Base-by-base conservation (phyloP, 2,888 invertebrate species). In the Anoplius nigerrimus region DNA sequence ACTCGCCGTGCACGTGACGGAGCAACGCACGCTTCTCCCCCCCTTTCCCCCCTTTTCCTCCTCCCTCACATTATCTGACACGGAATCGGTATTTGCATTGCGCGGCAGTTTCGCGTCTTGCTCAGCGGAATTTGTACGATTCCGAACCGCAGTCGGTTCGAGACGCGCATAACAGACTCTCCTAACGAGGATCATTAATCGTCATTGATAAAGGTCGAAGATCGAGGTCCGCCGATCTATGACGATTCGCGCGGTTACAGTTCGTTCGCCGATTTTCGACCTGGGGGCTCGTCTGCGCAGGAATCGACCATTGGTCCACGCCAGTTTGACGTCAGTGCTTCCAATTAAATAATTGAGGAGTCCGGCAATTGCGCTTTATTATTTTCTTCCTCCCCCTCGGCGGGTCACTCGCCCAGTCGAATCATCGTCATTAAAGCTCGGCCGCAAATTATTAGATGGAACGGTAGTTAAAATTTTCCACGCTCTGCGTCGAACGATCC, bases 291-390 rank as follows among this genome's bases (percentile, higher is more conserved):
- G 64, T n/a, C 68, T 51, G 4, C 16, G 42, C 56, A 55, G 0
- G 6, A 2, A 6, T 11, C 18, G 4, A 15, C 48, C 52, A 78
- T 79, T 75, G 80, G 67, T 22, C 55, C 55, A 2, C 54, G 60
- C 11, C 42, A 27, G 22, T 8, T 18, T 69, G 72, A 81, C 81
- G 79, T 80, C 71, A 73, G 18, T 11, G 16, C 6, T n/a, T 22
- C 21, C 70, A 72, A 73, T 81, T 63, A 65, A 75, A 76, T 73
- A 71, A 79, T 79, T 61, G 70, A 24, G 51, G 64, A 45, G 53
- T 69, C 6, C 58, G 53, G 70, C 74, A 79, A 79, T 81, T 73
- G 64, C 70, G 66, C 64, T 70, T 73, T 64, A 81, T 79, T 71
- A 71, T 76, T 79, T 66, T 54, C 64, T 70, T 71, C 64, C 70